Evolutionary conservation across 2,113 vertebrate species (phyloP), one percentile per base, ranked within the genome.

Genomic region (Strigops habroptila): DNA sequence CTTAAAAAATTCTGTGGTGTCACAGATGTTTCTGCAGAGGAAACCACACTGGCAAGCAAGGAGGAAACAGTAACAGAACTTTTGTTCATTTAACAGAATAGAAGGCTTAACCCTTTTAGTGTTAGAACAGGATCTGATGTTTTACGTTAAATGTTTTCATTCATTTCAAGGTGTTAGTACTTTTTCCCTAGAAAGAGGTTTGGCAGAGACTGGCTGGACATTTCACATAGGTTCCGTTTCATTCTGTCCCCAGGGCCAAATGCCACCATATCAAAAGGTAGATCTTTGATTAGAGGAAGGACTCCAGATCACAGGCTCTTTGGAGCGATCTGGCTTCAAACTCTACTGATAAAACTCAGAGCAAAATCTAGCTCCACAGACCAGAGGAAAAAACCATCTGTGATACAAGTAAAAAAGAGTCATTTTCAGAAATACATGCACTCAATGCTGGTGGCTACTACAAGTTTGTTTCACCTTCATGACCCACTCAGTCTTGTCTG

Each of bases 1-100:
- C 81, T 93, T 96, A 88, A 91, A 96, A 88, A 96, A 88, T 85
- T 75, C 59, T 52, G 51, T 92, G 62, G 80, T 95, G 78, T 95
- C 88, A 82, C 64, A 39, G 48, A 91, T 94, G 44, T 91, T 86
- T 62, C 77, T 91, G 70, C 49, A 96, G 80, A 96, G 95, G 95
- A 96, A 97, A 91, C 84, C 35, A 44, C 14, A 33, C 55, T 90
- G 75, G 74, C 79, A 76, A 86, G 76, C 60, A 94, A 84, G 57
- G 44, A 95, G 80, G 86, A 97, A 94, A 84, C 27, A 86, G 75
- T 88, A 95, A 88, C 75, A 86, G 15, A 3, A 52, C 68, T 63
- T 94, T 79, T 91, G 55, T 91, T 93, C 90, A 86, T 70, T 46
- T 63, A 93, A 91, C 74, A 64, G 57, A 81, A 78, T 18, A 82